Evolutionary conservation across 2,888 invertebrate species (phyloP), one percentile per base, ranked within the genome.

Genomic region (Platypus cylindrus): DNA sequence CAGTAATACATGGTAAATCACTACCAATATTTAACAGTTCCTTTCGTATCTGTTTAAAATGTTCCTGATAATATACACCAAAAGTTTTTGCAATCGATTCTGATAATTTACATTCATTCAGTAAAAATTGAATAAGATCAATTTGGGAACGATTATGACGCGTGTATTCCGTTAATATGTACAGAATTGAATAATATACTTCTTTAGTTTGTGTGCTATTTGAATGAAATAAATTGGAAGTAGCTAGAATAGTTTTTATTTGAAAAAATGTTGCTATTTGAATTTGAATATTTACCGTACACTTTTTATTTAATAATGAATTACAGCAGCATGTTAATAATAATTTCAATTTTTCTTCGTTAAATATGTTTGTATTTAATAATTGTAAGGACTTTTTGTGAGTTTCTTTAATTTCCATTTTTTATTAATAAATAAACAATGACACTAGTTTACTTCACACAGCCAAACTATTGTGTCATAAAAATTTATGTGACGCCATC

Each of bases 1-100:
- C 72, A 2, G 65, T 64, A 36, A 73, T 64, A 47, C 70, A 70
- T 1, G 71, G 70, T 40, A 70, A 54, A 44, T 58, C 53, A 23
- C 43, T 50, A 3, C 60, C 60, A 34, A 62, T 55, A 44, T 55
- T 56, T 17, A 59, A 49, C 20, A 63, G 46, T 24, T 51, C 40
- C 16, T 52, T 48, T 45, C 55, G 50, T 24, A 62, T 41, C 22
- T 46, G 44, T 5, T 44, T 30, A 38, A 49, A 51, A 41, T 56
- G 46, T 34, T 46, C 51, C 9, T 53, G 52, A 40, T 59, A 61
- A 16, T 51, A 38, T 13, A 52, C 50, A 4, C 31, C 36, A 20
- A 54, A 54, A n/a, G 52, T 12, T 15, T 47, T 43, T 2, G 48
- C 45, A 40, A 50, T 49, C 15, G 32, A 37, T 30, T 38, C n/a